Conservation (phyloP, 2,113 vertebrate genomes). For the Paedocypris sp. region DNA sequence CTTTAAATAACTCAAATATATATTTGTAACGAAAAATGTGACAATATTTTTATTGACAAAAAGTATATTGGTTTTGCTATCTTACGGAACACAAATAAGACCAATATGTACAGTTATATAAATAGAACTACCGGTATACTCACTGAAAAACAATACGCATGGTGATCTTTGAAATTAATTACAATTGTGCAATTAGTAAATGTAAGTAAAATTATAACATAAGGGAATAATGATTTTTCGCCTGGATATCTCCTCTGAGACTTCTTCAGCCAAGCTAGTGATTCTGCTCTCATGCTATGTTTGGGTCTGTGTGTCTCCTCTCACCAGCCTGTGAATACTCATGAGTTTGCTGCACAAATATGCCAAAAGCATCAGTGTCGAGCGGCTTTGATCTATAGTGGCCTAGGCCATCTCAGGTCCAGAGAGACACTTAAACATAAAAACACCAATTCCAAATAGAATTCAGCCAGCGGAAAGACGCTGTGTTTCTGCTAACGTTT, state of each 20-base stretch:
- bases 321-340: constrained; percentile 28
- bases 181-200: no score
- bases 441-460: neutral
- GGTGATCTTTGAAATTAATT: no score
- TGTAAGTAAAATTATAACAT: no score
- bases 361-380: constrained; percentile 7
- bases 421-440: neutral
- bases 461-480: neutral
- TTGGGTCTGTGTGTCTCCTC: constrained; percentile 25
- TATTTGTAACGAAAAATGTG: no score
- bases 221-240: no score
- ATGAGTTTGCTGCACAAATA: constrained; percentile 31
- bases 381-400: constrained; percentile 24
- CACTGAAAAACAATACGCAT: no score
- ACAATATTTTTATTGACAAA: no score
- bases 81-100: no score
- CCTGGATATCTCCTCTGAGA: neutral
- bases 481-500: neutral
- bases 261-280: constrained; percentile 1
- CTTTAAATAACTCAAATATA: no score
- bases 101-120: no score
- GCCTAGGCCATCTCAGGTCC: neutral
- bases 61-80: no score
- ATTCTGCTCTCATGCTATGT: neutral
- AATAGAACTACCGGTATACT: no score